Evolutionary conservation across 2,113 vertebrate species (phyloP).

Genomic region (Anseranas semipalmata): DNA sequence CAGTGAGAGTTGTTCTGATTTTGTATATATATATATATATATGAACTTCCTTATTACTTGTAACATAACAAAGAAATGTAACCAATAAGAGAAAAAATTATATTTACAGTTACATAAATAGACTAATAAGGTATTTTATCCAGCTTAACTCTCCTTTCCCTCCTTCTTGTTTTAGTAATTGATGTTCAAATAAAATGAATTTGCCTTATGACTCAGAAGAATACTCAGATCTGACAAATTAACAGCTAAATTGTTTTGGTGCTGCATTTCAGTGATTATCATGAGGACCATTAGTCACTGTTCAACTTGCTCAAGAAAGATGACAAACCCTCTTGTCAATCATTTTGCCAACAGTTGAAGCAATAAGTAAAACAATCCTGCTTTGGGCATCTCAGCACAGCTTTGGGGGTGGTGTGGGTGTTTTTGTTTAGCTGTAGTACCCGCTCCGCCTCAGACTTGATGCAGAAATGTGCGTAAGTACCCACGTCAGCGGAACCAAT

Average conservation of each 20-base stretch:
- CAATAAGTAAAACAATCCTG: not conserved
- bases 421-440: not conserved
- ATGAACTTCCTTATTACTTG: not conserved
- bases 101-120: not conserved
- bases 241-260: slow-evolving; percentile 33
- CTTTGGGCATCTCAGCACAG: not conserved
- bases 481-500: accelerated
- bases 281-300: not conserved
- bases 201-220: slow-evolving; percentile 47
- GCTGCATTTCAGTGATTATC: not conserved
- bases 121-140: not conserved
- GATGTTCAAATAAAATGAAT: slow-evolving; percentile 22
- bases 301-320: not conserved
- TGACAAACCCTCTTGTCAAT: not conserved
- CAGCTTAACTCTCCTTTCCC: not conserved
- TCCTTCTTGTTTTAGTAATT: slow-evolving; percentile 32
- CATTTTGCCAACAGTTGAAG: not conserved
- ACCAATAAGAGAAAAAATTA: not conserved
- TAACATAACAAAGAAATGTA: not conserved
- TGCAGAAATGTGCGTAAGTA: not conserved
- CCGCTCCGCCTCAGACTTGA: not conserved
- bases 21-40: not conserved
- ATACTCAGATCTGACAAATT: slow-evolving; percentile 55
- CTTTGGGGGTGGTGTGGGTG: not conserved
- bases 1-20: not conserved